Evolutionary conservation across 2,113 vertebrate genomes (phyloP), one percentile per base, ranked within the genome.

Genomic region (Chionis minor): DNA sequence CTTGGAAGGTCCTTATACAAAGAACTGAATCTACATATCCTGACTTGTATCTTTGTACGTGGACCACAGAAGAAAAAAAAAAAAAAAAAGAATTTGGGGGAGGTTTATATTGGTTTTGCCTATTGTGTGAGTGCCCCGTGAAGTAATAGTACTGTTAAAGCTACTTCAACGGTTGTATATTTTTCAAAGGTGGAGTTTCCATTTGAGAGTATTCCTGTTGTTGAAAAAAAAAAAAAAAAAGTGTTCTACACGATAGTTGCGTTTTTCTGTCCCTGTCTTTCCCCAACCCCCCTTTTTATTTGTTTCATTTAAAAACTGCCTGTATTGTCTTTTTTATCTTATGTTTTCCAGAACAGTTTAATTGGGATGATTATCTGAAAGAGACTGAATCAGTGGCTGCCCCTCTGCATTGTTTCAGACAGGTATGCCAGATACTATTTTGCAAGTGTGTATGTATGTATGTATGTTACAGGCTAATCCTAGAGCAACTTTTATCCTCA

Each of bases 351-450:
- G 99, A 99, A 85, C 90, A 98, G 40, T 99, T 99, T 97, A 98
- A 98, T 74, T 99, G 99, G 99, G 99, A 99, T 88, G 98, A 98
- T 69, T 99, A 99, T 96, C 98, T 99, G 85, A 99, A 99, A 97
- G 98, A 99, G 97, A 99, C 99, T 45, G 98, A 98, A 45, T 98
- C 99, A 28, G 20, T 96, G 80, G 98, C 99, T 56, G 99, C 99
- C 79, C 98, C 99, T 86, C 94, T 98, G 6, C 98, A 98, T 91
- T 99, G 97, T 96, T 99, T 99, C 95, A 99, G 98, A 98, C 99
- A 99, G 99, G 99, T 99, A 98, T 92, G 92, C 65, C 40, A 73
- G 81, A 90, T 81, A 17, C 13, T 74, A 0, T 86, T 91, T 72
- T 81, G 56, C 23, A 83, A 84, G 14, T 30, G 8, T 74, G 6